Evolutionary conservation across 2,113 vertebrate species (phyloP), one percentile per base, ranked within the genome.

Genomic region (Reinhardtius hippoglossoides): DNA sequence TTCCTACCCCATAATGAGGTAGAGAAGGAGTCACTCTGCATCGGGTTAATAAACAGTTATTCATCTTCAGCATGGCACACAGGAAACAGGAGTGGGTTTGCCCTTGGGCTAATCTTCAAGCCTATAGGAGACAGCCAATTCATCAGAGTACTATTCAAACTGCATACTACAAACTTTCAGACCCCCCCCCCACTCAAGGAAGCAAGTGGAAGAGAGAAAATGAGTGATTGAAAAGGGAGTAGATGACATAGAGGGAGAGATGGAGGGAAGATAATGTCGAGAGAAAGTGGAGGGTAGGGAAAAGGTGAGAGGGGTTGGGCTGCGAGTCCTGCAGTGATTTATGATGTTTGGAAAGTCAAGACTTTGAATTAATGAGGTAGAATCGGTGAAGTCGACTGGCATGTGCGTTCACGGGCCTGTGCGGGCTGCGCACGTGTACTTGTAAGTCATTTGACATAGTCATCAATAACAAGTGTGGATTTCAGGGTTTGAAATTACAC

Each of bases 101-200:
- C 87, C 91, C 94, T 94, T 93, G 87, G 78, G 90, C 90, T 91
- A 93, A 93, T 94, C 89, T 82, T 82, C 76, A 85, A 83, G 88
- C 84, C 79, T 4, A 71, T 42, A 66, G 77, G 86, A 77, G 91
- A 90, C 83, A 87, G 79, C 77, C 76, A 81, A 93, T 94, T 90
- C 92, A 93, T 94, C 92, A 94, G 67, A 78, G 74, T 46, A 74
- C 78, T 75, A 83, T 88, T 88, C 84, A 88, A 70, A 83, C 81
- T 76, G 81, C 65, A 64, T 54, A 76, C 81, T 62, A 62, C 80
- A 83, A 91, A 90, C 62, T 87, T 90, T 76, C 54, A 67, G 69
- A 81, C 88, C 71, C 80, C 88, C 87, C 81, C 88, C 69, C 85
- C 89, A 74, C 87, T 66, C 80, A 81, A 86, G 68, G 74, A 88